A percentile compares a stretch with the other conserved stretches of the same genome.
These are phyloP conservation scores for Muscicapa adusta DNA, from an alignment of 2,113 vertebrate species.

Conservation along the genomic window DNA sequence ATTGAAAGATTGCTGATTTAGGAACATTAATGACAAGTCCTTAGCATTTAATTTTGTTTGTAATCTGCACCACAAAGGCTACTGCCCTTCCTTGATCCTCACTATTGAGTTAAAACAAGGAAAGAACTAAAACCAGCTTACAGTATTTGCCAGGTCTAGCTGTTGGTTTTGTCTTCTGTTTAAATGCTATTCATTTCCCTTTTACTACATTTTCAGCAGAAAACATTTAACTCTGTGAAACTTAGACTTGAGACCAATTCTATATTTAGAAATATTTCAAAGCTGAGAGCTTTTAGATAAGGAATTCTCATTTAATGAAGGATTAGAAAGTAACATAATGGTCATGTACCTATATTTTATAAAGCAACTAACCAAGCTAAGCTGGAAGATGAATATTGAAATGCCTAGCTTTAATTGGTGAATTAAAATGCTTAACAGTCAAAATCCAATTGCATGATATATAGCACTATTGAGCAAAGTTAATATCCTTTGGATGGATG, in stretches of 20 bases:
- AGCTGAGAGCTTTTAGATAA: not conserved
- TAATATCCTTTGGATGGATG: not conserved
- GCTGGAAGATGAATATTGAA: not conserved
- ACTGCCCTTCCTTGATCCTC: not conserved
- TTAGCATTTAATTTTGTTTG: not conserved
- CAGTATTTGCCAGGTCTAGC: not conserved
- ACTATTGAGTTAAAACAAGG: not conserved
- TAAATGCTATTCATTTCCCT: not conserved
- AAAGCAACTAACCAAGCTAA: not conserved
- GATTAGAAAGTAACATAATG: not conserved
- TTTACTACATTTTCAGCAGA: not conserved
- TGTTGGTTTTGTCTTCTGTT: not conserved
- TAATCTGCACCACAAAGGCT: not conserved
- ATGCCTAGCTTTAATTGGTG: not conserved
- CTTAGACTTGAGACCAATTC: not conserved
- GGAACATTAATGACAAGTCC: not conserved
- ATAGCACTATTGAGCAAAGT: not conserved
- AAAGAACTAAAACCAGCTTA: constrained; percentile 1
- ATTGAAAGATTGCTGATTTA: not conserved
- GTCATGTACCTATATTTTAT: not conserved
- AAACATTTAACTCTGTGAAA: not conserved
- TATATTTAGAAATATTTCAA: constrained; percentile 12
- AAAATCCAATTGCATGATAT: not conserved
- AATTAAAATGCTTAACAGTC: not conserved
- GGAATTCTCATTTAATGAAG: not conserved